Conservation (phyloP, 2,113 vertebrate species). For the Ifrita kowaldi region DNA sequence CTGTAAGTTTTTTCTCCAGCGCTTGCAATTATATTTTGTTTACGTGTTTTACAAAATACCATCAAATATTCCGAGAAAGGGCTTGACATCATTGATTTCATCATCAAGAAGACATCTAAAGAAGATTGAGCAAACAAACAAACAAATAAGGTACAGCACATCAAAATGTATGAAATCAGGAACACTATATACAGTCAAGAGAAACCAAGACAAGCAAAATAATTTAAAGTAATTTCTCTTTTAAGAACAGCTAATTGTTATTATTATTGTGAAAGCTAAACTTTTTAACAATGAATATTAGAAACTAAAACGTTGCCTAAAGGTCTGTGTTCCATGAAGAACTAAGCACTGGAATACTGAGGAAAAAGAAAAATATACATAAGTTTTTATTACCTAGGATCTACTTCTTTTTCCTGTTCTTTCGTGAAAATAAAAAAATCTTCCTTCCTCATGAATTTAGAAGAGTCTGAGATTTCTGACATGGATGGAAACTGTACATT, state of each 20-base stretch:
- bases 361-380: neutral
- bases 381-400: conserved; percentile 63
- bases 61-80: conserved; percentile 90
- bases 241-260: neutral
- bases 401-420: conserved; percentile 31
- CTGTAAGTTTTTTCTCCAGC: neutral
- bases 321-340: neutral
- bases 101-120: conserved; percentile 64
- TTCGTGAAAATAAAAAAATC: conserved; percentile 64
- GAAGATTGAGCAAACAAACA: conserved; percentile 32
- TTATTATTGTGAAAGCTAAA: neutral
- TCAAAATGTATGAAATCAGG: neutral
- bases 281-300: neutral
- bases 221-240: neutral
- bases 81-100: conserved; percentile 76
- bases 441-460: conserved; percentile 1
- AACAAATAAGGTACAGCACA: neutral
- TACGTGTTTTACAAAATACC: conserved; percentile 80
- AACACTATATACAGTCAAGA: neutral
- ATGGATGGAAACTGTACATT: neutral
- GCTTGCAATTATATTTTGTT: neutral
- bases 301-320: neutral
- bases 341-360: neutral
- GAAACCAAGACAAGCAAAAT: neutral
- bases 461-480: conserved; percentile 32